phyloP scores from a whole-genome alignment of 2,888 invertebrate species.

The Sinopyrophorus schimmeli region DNA sequence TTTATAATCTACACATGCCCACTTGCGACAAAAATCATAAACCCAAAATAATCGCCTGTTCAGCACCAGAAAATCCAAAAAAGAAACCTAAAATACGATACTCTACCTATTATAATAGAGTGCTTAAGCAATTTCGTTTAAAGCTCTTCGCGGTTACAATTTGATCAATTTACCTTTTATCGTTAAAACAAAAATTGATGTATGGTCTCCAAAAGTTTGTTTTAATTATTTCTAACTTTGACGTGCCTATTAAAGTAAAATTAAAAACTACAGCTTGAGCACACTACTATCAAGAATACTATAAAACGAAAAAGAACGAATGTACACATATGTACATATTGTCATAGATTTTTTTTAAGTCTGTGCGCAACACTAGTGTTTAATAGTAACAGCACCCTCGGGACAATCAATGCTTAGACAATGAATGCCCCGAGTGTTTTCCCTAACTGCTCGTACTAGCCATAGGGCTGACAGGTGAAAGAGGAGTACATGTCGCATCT shows the following conservation, averaged over 20 bases:
- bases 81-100: constrained; percentile 16
- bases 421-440: constrained; percentile 61
- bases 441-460: constrained; percentile 93
- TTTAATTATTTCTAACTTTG: too few relatives aligned
- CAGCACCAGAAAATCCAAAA: constrained; percentile 42
- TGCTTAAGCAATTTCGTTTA: too few relatives aligned
- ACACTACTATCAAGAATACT: too few relatives aligned
- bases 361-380: constrained; percentile 44
- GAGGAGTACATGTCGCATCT: constrained; percentile 82
- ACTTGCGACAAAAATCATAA: constrained; percentile 17
- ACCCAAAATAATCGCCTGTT: constrained; percentile 33
- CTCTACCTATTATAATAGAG: constrained; percentile 33
- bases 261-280: constrained; percentile 1
- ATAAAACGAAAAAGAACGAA: constrained; percentile 42
- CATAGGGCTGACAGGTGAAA: constrained; percentile 82
- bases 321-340: constrained; percentile 58
- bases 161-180: too few relatives aligned
- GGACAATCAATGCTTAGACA: constrained; percentile 55
- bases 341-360: constrained; percentile 53
- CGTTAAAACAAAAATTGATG: too few relatives aligned
- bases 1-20: constrained; percentile 23
- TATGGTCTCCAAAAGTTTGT: too few relatives aligned
- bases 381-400: constrained; percentile 43
- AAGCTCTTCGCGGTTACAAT: too few relatives aligned
- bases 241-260: too few relatives aligned